A percentile compares a stretch with the other conserved stretches of the same genome.
Evolutionary conservation across 2,888 invertebrate species (phyloP).

Genomic region (Leptinotarsa peninsularis): DNA sequence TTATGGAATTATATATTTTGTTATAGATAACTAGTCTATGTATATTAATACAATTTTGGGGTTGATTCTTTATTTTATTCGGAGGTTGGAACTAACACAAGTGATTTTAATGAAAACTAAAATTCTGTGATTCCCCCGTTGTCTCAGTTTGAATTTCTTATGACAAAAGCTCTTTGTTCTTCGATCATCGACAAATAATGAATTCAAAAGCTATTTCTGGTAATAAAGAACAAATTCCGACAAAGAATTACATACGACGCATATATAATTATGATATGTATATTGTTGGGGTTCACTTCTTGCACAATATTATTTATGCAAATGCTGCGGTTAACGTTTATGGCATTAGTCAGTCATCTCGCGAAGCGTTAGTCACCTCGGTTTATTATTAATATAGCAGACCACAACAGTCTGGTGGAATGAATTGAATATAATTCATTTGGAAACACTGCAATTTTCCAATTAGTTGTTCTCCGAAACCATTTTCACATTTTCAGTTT

Average conservation of each 20-base stretch:
- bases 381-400: constrained; percentile 16
- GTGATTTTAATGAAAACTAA: too few species aligned
- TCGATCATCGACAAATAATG: background rate
- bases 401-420: background rate
- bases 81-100: too few species aligned
- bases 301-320: constrained; percentile 16
- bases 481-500: background rate
- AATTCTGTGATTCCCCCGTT: too few species aligned
- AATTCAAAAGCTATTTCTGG: background rate
- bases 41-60: too few species aligned
- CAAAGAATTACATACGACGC: background rate
- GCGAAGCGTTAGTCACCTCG: constrained; percentile 20
- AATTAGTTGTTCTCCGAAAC: constrained; percentile 3
- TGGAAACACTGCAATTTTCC: background rate
- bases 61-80: too few species aligned
- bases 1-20: too few species aligned
- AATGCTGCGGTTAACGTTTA: constrained; percentile 16
- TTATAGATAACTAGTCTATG: too few species aligned
- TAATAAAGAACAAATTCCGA: background rate
- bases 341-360: constrained; percentile 21
- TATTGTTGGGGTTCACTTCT: constrained; percentile 1
- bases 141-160: too few species aligned
- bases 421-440: constrained; percentile 14
- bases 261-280: background rate
- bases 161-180: too few species aligned